phyloP scores from a whole-genome alignment of 1,140 invertebrate species.

The Heliconius melpomene region DNA sequence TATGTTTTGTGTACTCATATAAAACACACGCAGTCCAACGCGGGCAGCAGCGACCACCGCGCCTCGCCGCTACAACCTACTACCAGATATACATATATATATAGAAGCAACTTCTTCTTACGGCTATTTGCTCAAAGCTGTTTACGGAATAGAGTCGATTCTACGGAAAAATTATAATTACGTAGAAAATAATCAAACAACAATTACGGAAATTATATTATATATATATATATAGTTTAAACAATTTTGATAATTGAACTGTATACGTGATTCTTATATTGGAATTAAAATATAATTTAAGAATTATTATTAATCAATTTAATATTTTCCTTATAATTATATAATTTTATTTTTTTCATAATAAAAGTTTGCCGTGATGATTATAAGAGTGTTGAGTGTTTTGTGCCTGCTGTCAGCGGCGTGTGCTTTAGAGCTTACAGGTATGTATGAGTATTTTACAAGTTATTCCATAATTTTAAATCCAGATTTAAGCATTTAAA shows the following conservation, averaged over 20 bases:
- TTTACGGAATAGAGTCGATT: conserved; percentile 1
- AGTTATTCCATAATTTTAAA: not conserved
- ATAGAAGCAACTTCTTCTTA: not conserved
- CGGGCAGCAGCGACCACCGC: not conserved
- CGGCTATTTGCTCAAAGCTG: not conserved
- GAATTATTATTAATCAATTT: not conserved
- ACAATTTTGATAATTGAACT: not conserved
- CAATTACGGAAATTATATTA: not conserved
- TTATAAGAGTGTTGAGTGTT: conserved; percentile 12
- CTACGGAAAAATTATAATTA: not conserved
- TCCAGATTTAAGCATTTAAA: not conserved
- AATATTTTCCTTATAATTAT: not conserved
- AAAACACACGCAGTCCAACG: not conserved
- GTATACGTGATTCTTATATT: not conserved
- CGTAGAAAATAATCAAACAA: not conserved
- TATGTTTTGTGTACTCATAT: not conserved
- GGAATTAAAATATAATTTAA: not conserved
- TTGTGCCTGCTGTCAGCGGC: not conserved
- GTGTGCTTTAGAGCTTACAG: not conserved
- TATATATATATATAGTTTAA: too few species aligned
- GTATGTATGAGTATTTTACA: not conserved
- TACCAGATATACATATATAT: not conserved
- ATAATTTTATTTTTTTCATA: not conserved
- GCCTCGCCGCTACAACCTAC: not conserved
- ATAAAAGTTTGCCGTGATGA: not conserved